phyloP scores from a whole-genome alignment of 2,113 vertebrate genomes.

The Coregonus clupeaformis region DNA sequence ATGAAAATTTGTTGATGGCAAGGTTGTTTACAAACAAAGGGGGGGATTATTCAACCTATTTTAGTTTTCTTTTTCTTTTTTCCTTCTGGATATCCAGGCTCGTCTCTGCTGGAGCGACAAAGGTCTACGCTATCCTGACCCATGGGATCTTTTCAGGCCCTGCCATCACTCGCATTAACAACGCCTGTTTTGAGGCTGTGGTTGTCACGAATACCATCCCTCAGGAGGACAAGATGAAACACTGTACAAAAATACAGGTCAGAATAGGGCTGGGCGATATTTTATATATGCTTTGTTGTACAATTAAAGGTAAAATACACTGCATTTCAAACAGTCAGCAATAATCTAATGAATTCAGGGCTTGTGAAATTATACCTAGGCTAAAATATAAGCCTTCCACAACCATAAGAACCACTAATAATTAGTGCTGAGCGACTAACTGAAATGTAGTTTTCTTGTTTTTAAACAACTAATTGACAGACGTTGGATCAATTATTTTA shows the following conservation, averaged over 20 bases:
- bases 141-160: slow-evolving; percentile 88
- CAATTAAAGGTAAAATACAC: no score
- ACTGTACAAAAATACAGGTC: slow-evolving; percentile 88
- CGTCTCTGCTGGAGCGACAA: slow-evolving; percentile 85
- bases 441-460: no score
- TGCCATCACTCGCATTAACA: slow-evolving; percentile 86
- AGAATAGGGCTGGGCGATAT: background rate
- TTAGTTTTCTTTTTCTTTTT: background rate
- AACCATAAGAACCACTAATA: background rate
- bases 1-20: no score
- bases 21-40: no score
- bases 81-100: slow-evolving; percentile 64
- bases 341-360: no score
- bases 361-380: no score
- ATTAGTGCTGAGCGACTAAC: no score
- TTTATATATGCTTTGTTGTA: background rate
- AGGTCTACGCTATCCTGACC: slow-evolving; percentile 88
- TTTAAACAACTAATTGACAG: no score
- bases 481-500: no score
- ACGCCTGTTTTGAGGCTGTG: slow-evolving; percentile 85
- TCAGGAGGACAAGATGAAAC: slow-evolving; percentile 89
- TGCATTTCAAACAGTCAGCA: no score
- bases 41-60: no score
- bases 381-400: background rate
- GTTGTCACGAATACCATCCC: slow-evolving; percentile 90